Evolutionary conservation across 2,888 invertebrate genomes (phyloP).

Genomic region (Phengaris arion): DNA sequence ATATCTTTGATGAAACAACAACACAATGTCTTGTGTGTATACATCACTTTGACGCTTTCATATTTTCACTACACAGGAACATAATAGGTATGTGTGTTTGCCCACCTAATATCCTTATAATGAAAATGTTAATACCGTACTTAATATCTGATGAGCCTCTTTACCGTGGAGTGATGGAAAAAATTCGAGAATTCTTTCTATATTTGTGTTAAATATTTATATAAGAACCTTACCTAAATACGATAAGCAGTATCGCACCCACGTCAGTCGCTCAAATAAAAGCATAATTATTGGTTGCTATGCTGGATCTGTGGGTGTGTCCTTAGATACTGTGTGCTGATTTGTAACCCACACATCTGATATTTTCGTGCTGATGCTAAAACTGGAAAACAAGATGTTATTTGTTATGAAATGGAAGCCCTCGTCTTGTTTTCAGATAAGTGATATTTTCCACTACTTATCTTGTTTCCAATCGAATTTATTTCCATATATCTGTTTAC

Average conservation of each 20-base stretch:
- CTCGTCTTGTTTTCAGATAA: constrained; percentile 65
- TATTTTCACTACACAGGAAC: neutral
- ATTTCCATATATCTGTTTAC: constrained; percentile 63
- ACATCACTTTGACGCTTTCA: neutral
- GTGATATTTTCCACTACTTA: constrained; percentile 70
- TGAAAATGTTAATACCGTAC: constrained; percentile 8
- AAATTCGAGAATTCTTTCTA: constrained; percentile 32
- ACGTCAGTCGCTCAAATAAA: constrained; percentile 37
- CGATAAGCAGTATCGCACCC: constrained; percentile 39
- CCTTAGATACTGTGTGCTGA: constrained; percentile 55
- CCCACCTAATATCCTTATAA: neutral
- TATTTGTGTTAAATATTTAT: constrained; percentile 31
- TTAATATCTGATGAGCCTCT: constrained; percentile 21
- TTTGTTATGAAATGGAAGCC: constrained; percentile 60
- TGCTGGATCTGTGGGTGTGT: constrained; percentile 71
- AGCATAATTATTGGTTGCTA: constrained; percentile 53
- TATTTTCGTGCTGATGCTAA: constrained; percentile 55
- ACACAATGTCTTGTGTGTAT: neutral
- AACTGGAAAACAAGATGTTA: constrained; percentile 62
- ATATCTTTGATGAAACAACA: constrained; percentile 14
- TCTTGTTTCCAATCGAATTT: constrained; percentile 72
- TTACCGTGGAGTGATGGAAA: constrained; percentile 28
- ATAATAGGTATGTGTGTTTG: neutral
- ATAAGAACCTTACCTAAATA: constrained; percentile 35
- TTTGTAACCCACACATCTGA: constrained; percentile 49